Evolutionary conservation across 92 coral and sea anemone species (phyloP), one percentile per base, ranked within the genome.

Genomic region (Galaxea fascicularis): DNA sequence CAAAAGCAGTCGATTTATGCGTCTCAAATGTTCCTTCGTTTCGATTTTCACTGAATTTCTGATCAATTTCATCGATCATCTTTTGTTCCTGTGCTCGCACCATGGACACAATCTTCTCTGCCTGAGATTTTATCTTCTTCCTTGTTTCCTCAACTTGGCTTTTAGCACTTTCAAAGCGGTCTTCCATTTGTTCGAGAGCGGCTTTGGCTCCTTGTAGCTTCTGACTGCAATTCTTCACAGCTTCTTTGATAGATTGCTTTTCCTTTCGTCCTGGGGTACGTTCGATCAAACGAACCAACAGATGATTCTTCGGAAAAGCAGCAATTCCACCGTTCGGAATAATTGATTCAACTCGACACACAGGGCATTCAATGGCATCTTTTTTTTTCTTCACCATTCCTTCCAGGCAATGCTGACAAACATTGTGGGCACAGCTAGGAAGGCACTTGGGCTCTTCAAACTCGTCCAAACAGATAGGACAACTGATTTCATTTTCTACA

Each of bases 391-490:
- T 51, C 0, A 77, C 58, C 78, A 90, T 65, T 60, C 76, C 83
- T 45, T 74, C 77, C 16, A 86, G 66, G 29, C 90, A 86, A 26
- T 79, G 74, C 26, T 82, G 76, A 26, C 93, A 90, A n/a, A 90
- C 79, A 51, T 82, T 90, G 51, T 90, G 93, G 25, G 88, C 93
- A 26, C 93, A 90, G 51, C 63, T 85, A n/a, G 93, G 93, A 63
- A 90, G 86, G 57, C 77, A 79, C 28, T 90, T 90, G 2, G 93
- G 93, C 65, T 90, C 93, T 71, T 87, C 88, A 71, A 90, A 87
- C 29, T 74, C 76, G 18, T 90, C 93, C 35, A 83, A 82, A 28
- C 93, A 90, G 28, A 90, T 49, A 47, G 93, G 93, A 65, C 93
- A 90, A 54, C 80, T 59, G 74, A 90, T 76, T 81, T 90, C 93